phyloP scores from a whole-genome alignment of 1,140 invertebrate genomes.

The Zelostemma sp. region DNA sequence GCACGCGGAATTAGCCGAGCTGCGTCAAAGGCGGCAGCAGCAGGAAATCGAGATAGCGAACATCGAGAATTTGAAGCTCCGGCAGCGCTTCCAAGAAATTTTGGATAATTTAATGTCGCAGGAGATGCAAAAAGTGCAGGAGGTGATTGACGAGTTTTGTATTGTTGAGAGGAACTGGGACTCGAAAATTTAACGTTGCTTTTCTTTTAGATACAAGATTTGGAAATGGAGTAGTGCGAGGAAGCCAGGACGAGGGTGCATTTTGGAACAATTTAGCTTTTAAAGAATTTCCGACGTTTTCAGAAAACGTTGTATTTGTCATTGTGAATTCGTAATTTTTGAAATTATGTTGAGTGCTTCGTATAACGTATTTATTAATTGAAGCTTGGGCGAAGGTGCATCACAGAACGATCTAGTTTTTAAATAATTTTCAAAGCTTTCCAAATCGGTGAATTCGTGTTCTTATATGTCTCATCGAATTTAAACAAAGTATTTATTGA shows the following conservation, averaged over 20 bases:
- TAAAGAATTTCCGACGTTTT: too few species aligned
- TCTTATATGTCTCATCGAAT: neutral
- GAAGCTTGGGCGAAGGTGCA: too few species aligned
- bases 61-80: conserved; percentile 87
- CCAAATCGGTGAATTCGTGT: too few species aligned
- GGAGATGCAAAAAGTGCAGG: conserved; percentile 84
- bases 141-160: conserved; percentile 68
- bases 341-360: too few species aligned
- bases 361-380: too few species aligned
- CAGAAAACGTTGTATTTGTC: neutral
- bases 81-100: conserved; percentile 85
- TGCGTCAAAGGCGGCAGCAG: conserved; percentile 79
- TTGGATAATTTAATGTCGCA: conserved; percentile 83
- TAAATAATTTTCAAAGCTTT: too few species aligned
- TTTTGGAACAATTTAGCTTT: too few species aligned
- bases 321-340: neutral
- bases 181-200: conserved; percentile 12
- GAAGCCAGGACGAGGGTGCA: neutral
- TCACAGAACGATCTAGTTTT: too few species aligned
- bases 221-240: conserved; percentile 48
- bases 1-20: conserved; percentile 77
- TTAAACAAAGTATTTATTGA: conserved; percentile 1
- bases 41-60: conserved; percentile 87
- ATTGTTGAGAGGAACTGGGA: neutral
- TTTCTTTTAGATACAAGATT: conserved; percentile 53